Percentiles rank a stretch among this genome's conserved stretches.
These are phyloP conservation scores for Hesperophylax magnus DNA, from an alignment of 1,140 invertebrate species.

Conservation along the genomic window DNA sequence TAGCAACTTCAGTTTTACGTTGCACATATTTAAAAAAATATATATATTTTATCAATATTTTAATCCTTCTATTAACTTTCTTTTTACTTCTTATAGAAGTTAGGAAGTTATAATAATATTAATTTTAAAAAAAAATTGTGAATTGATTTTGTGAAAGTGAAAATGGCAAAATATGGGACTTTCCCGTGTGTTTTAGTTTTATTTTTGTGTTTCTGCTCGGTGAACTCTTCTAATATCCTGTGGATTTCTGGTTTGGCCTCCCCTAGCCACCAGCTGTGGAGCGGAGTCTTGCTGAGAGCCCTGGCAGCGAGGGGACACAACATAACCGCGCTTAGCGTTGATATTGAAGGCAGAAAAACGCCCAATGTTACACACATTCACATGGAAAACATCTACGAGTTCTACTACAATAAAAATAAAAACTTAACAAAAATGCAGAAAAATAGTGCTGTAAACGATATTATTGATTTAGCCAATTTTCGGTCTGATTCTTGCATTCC, in stretches of 20 bases:
- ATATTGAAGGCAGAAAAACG: slow-evolving; percentile 39
- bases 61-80: too few relatives aligned
- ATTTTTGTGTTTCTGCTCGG: not conserved
- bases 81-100: too few relatives aligned
- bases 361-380: slow-evolving; percentile 56
- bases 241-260: slow-evolving; percentile 52
- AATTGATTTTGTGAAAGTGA: not conserved
- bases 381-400: slow-evolving; percentile 56
- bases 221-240: slow-evolving; percentile 42
- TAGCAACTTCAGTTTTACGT: too few relatives aligned
- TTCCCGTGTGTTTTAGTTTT: not conserved
- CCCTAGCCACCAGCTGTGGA: slow-evolving; percentile 57
- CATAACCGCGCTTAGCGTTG: slow-evolving; percentile 56
- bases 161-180: not conserved
- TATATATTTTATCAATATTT: too few relatives aligned
- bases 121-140: not conserved
- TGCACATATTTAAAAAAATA: too few relatives aligned
- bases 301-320: slow-evolving; percentile 56
- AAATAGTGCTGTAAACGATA: slow-evolving; percentile 37
- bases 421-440: slow-evolving; percentile 34
- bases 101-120: too few relatives aligned
- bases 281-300: slow-evolving; percentile 46
- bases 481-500: slow-evolving; percentile 50
- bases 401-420: slow-evolving; percentile 2
- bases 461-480: slow-evolving; percentile 44